A percentile compares a stretch with the other conserved stretches of the same genome.
Evolutionary conservation across 2,113 vertebrate genomes (phyloP).

Genomic region (Podiceps cristatus): DNA sequence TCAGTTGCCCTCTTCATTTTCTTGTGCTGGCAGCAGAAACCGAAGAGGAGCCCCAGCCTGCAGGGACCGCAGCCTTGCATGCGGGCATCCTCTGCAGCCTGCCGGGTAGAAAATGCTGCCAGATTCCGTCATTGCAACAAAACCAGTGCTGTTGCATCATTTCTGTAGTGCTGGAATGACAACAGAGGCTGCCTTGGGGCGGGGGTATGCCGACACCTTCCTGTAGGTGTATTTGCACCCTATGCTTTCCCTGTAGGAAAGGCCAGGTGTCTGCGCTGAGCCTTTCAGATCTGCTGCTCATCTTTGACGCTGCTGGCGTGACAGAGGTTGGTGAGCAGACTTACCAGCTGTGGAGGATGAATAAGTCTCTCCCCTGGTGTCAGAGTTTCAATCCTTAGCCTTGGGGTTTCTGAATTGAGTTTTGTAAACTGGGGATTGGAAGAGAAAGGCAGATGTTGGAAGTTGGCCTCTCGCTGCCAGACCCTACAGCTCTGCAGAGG

Average conservation of each 20-base stretch:
- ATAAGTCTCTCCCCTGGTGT: neutral
- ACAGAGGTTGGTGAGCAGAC: neutral
- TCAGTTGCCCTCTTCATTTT: neutral
- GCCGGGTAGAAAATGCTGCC: neutral
- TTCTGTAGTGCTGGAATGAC: neutral
- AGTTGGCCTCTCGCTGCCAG: neutral
- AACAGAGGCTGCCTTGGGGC: neutral
- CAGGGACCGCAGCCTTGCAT: neutral
- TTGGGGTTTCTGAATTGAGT: fast-evolving
- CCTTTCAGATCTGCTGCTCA: neutral
- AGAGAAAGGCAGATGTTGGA: neutral
- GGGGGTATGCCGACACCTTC: neutral
- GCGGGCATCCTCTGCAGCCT: neutral
- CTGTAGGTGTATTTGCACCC: neutral
- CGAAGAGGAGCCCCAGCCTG: neutral
- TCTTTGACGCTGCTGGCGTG: neutral
- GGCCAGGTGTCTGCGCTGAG: neutral
- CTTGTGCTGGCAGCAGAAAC: neutral
- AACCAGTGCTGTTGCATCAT: neutral
- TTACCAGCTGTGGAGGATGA: neutral
- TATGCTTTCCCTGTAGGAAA: neutral
- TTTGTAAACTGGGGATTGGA: neutral
- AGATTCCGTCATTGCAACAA: neutral
- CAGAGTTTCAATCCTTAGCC: neutral
- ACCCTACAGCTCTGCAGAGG: neutral